phyloP scores from a whole-genome alignment of 2,797 vertebrate species.

The Bufotes viridis region DNA sequence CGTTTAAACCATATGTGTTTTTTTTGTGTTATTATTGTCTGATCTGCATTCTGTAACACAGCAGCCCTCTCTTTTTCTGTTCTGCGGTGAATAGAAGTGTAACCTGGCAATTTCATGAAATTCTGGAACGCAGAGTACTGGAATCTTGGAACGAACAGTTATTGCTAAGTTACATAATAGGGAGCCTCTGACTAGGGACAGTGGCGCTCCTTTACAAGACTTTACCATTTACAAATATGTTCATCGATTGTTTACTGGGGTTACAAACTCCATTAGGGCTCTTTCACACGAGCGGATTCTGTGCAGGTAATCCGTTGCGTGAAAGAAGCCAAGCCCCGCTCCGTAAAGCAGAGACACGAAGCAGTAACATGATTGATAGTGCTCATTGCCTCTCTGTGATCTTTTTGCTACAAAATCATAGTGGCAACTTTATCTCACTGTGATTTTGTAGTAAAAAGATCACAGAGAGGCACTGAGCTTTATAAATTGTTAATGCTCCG shows the following conservation, averaged over 20 bases:
- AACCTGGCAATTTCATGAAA: conserved; percentile 13
- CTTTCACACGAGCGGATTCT: no score
- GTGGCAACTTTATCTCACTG: no score
- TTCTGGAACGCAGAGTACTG: conserved; percentile 25
- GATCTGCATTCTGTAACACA: neutral
- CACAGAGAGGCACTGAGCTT: no score
- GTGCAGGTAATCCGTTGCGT: no score
- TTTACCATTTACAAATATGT: neutral
- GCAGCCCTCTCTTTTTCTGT: neutral
- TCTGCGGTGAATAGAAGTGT: conserved; percentile 26
- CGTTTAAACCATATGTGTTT: neutral
- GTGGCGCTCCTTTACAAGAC: neutral
- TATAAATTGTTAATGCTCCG: no score
- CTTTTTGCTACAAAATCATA: no score
- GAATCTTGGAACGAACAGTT: conserved; percentile 10
- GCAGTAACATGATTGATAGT: no score
- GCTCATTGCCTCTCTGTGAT: no score
- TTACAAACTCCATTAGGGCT: no score
- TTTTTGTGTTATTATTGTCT: neutral
- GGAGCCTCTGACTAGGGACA: neutral
- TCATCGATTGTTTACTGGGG: neutral
- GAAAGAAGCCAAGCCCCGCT: no score
- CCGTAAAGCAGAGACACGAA: no score
- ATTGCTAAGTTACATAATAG: conserved; percentile 29
- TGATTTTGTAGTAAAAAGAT: no score